Percentiles rank a stretch among this genome's conserved stretches.
Conservation (phyloP, 2,113 vertebrate genomes). For the Rhineura floridana region DNA sequence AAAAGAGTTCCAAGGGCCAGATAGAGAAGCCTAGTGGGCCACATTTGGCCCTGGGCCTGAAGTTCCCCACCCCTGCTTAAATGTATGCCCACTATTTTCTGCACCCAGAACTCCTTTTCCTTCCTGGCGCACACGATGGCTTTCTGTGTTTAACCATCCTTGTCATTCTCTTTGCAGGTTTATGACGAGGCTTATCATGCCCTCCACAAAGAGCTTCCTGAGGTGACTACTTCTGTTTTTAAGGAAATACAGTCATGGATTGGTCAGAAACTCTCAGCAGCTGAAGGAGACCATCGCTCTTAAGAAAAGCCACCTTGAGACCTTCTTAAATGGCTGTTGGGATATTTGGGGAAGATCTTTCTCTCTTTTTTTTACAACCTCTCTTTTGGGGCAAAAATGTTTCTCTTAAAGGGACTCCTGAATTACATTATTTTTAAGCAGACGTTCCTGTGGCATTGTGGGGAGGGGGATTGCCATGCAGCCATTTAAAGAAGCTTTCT, state of each 20-base stretch:
- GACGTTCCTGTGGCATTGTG: neutral
- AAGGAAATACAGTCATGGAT: slow-evolving; percentile 90
- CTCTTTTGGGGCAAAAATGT: slow-evolving; percentile 29
- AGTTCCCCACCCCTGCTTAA: too few relatives aligned
- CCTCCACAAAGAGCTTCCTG: slow-evolving; percentile 93
- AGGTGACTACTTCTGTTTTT: slow-evolving; percentile 84
- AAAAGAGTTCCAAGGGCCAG: too few relatives aligned
- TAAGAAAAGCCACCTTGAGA: slow-evolving; percentile 42
- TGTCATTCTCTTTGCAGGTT: slow-evolving; percentile 76
- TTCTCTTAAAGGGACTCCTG: slow-evolving; percentile 48
- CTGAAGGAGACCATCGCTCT: slow-evolving; percentile 54
- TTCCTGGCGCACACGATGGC: neutral
- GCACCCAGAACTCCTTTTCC: neutral
- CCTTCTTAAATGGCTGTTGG: neutral
- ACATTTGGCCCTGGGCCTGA: too few relatives aligned
- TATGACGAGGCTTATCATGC: slow-evolving; percentile 91
- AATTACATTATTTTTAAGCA: slow-evolving; percentile 49
- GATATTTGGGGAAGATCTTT: slow-evolving; percentile 47
- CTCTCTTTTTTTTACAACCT: slow-evolving; percentile 32
- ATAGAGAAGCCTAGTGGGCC: too few relatives aligned
- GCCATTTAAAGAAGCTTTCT: slow-evolving; percentile 30
- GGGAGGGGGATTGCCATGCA: slow-evolving; percentile 1
- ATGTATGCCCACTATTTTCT: neutral
- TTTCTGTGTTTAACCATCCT: neutral
- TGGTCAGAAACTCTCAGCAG: slow-evolving; percentile 68